Evolutionary conservation across 2,888 invertebrate species (phyloP).

Genomic region (Lithophane ornitopus): DNA sequence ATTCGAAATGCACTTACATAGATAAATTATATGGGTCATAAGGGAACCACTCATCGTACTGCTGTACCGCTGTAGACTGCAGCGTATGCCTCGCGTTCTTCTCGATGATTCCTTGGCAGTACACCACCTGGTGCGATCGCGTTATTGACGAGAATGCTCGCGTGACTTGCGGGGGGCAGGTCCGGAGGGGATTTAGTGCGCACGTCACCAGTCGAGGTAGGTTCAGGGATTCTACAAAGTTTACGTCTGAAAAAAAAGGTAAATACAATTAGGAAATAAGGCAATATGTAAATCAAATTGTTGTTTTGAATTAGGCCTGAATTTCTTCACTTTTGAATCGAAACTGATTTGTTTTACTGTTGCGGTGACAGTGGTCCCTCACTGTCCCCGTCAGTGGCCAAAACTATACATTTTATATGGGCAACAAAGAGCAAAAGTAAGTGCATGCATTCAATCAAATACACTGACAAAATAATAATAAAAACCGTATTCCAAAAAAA

Average conservation of each 20-base stretch:
- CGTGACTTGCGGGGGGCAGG: constrained; percentile 94
- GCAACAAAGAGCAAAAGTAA: not conserved
- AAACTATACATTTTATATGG: not conserved
- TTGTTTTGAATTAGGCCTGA: not conserved
- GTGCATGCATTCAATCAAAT: not conserved
- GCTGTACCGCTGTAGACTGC: constrained; percentile 80
- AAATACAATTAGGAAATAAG: not conserved
- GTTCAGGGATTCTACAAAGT: constrained; percentile 95
- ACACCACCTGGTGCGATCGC: constrained; percentile 96
- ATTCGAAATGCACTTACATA: constrained; percentile 83
- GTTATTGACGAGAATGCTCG: constrained; percentile 96
- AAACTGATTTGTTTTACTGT: not conserved
- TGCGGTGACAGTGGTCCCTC: not conserved
- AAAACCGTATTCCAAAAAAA: too few relatives aligned
- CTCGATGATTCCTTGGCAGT: constrained; percentile 97
- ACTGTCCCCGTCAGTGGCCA: not conserved
- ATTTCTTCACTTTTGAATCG: not conserved
- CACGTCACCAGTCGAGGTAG: constrained; percentile 96
- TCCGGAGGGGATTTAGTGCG: constrained; percentile 96
- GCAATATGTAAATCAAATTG: not conserved
- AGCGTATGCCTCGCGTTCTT: constrained; percentile 93
- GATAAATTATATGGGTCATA: constrained; percentile 96
- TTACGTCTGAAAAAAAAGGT: constrained; percentile 91
- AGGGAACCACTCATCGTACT: constrained; percentile 95
- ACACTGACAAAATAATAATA: not conserved